Base-by-base conservation (phyloP, 1,140 invertebrate genomes). In the Ostrea denselamellosa region DNA sequence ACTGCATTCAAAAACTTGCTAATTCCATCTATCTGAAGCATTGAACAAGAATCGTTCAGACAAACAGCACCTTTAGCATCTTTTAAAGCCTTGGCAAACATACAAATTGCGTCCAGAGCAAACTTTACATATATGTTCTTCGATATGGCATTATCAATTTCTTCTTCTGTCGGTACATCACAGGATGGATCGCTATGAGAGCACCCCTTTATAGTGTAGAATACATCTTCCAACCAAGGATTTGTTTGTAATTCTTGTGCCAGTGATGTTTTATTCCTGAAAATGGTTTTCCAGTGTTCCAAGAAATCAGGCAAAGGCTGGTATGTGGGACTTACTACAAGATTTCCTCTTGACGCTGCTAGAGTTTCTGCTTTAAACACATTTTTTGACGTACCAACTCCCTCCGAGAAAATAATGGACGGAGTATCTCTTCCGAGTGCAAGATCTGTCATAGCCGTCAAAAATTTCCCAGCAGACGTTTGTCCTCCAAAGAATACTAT, bases 81-180 rank as follows among this genome's bases (percentile, higher is more conserved):
- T 22, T 85, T 85, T 44, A 85, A 44, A 17, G 85, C 54, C 51
- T 85, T 85, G 68, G 56, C 85, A 44, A 85, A 34, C 44, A 85
- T 52, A 58, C 17, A 85, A 44, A 65, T 58, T 7, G 85, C 25
- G 28, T 85, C 56, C 58, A 51, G 22, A 34, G 85, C 85, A 85
- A 65, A 85, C 14, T 58, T 34, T 5, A 65, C 8, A 68, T 85
- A 85, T 8, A 85, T 44, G 8, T 58, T 68, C 34, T 65, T 44
- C 44, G 25, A 65, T 7, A 65, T 68, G 19, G 14, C n/a, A 9
- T 34, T 19, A 10, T 65, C 34, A 3, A 87, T 17, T 62, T 83
- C 14, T 52, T 34, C 8, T 22, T n/a, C 28, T 52, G 28, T 53
- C 14, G 83, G 53, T 58, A 62, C 81, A 10, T 22, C 8, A 25